Conservation (phyloP, 2,113 vertebrate genomes). For the Nipponia nippon region DNA sequence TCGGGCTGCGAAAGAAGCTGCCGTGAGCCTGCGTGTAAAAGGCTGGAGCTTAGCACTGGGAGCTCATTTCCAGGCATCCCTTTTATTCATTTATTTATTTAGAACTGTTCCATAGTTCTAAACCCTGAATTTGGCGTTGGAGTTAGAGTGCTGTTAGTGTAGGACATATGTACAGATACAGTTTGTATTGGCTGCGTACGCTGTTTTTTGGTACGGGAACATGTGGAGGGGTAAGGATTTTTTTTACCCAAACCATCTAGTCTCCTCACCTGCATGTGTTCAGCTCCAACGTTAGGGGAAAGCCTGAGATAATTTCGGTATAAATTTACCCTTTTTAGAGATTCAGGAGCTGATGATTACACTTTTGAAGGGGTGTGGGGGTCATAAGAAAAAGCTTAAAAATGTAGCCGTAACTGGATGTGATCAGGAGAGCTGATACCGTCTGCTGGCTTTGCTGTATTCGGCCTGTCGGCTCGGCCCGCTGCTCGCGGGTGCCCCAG, state of each 20-base stretch:
- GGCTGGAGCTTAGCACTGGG: not conserved
- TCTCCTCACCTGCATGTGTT: not conserved
- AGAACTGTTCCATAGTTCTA: not conserved
- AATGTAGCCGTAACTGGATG: not conserved
- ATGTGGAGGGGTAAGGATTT: accelerated
- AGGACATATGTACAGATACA: accelerated
- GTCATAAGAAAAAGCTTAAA: not conserved
- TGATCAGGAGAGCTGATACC: not conserved
- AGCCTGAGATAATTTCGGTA: not conserved
- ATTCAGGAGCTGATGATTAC: too few relatives aligned
- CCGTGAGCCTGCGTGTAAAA: not conserved
- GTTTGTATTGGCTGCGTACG: not conserved
- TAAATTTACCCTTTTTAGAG: not conserved
- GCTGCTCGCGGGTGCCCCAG: not conserved
- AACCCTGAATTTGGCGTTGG: not conserved
- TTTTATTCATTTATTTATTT: too few relatives aligned
- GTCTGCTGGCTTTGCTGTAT: not conserved
- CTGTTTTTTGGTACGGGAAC: not conserved
- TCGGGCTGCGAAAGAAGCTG: not conserved
- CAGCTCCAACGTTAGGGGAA: not conserved
- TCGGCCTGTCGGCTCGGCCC: not conserved
- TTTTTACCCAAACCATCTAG: too few relatives aligned
- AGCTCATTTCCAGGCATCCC: too few relatives aligned
- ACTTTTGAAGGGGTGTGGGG: too few relatives aligned
- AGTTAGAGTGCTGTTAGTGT: accelerated